Conservation (phyloP, 2,797 vertebrate genomes). For the Emydoidea blandingii region DNA sequence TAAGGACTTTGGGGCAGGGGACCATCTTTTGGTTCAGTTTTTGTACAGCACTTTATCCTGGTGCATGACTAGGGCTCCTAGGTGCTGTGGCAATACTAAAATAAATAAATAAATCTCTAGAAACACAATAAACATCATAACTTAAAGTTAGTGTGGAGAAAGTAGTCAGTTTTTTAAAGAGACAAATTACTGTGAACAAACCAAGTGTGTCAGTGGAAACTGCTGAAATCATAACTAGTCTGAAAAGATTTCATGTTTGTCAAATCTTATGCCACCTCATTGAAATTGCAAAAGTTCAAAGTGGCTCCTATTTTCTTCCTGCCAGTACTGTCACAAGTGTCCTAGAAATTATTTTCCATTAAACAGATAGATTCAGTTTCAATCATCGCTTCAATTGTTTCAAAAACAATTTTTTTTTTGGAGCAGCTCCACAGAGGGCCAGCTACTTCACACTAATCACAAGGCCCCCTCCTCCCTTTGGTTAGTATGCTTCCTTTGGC, state of each 20-base stretch:
- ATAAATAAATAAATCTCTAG: slow-evolving; percentile 55
- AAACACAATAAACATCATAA: neutral
- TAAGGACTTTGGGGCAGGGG: slow-evolving; percentile 34
- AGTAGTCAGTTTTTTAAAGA: slow-evolving; percentile 32
- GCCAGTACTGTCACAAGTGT: slow-evolving; percentile 38
- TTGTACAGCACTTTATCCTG: slow-evolving; percentile 50
- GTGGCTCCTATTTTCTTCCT: slow-evolving; percentile 23
- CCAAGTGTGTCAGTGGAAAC: slow-evolving; percentile 52
- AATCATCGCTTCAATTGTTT: slow-evolving; percentile 35
- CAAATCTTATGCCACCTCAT: slow-evolving; percentile 30
- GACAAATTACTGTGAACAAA: neutral
- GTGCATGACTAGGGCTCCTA: neutral
- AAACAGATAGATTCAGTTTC: slow-evolving; percentile 55
- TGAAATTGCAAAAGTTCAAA: slow-evolving; percentile 7
- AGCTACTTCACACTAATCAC: neutral
- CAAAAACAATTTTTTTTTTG: neutral
- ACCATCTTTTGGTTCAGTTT: neutral
- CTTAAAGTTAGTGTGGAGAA: slow-evolving; percentile 25
- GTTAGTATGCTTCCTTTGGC: neutral
- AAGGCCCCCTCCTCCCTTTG: fast-evolving
- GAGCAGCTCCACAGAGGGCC: neutral
- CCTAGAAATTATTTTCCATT: slow-evolving; percentile 61
- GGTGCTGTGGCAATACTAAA: neutral
- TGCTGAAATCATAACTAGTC: slow-evolving; percentile 64
- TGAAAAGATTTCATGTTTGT: slow-evolving; percentile 40